These are phyloP conservation scores for Lepus timidus DNA, from an alignment of 2,113 vertebrate species.

Conservation along the genomic window DNA sequence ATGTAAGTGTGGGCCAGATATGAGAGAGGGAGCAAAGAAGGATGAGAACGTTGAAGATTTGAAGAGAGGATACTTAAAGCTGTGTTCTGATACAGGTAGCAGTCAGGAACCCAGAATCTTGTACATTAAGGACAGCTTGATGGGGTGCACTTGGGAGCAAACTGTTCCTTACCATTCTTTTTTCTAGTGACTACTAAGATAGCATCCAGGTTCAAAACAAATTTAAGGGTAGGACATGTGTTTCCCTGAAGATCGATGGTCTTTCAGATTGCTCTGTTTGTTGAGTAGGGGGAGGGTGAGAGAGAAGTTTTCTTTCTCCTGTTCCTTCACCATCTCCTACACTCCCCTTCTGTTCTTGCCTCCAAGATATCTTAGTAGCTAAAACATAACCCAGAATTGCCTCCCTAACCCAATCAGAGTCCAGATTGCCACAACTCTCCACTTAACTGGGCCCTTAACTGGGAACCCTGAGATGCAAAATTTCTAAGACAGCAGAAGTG, in stretches of 20 bases:
- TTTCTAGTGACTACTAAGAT: slow-evolving; percentile 24
- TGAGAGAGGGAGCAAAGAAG: neutral
- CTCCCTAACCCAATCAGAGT: neutral
- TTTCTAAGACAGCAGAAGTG: neutral
- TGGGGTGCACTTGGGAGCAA: neutral
- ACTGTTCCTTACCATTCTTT: neutral
- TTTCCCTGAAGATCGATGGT: neutral
- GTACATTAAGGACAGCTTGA: neutral
- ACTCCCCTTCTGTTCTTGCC: neutral
- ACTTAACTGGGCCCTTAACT: too few relatives aligned
- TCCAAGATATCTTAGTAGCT: neutral
- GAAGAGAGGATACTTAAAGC: neutral
- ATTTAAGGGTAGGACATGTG: neutral
- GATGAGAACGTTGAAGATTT: neutral
- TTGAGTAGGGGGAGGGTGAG: neutral
- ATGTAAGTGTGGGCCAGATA: too few relatives aligned
- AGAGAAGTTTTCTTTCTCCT: neutral
- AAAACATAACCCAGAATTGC: neutral
- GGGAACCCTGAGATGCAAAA: neutral
- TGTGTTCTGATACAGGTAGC: neutral
- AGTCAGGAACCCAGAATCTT: neutral
- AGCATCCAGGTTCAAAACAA: slow-evolving; percentile 1
- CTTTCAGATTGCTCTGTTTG: too few relatives aligned
- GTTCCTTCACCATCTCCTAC: neutral
- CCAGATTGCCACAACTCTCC: neutral